Evolutionary conservation across 2,888 invertebrate genomes (phyloP).

Genomic region (Microplitis manilae): DNA sequence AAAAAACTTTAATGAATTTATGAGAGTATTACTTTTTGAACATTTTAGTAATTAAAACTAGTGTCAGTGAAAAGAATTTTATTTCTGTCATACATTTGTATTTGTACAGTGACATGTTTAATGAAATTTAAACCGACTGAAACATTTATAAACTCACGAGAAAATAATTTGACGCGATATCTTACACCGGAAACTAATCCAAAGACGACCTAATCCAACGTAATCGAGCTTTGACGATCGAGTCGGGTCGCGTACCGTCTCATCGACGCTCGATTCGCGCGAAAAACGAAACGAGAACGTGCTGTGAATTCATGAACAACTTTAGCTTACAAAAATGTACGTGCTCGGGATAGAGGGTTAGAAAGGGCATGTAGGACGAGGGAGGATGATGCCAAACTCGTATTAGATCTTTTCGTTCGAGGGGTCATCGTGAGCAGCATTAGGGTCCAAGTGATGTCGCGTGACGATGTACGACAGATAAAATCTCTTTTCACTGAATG

Average conservation of each 20-base stretch:
- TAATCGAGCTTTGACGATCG: constrained; percentile 44
- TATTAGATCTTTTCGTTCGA: constrained; percentile 11
- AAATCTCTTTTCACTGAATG: constrained; percentile 31
- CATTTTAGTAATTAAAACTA: no score
- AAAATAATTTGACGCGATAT: not conserved
- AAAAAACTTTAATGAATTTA: no score
- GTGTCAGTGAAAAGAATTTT: not conserved
- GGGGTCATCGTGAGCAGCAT: constrained; percentile 7
- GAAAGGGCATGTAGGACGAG: not conserved
- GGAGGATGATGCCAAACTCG: not conserved
- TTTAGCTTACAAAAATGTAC: constrained; percentile 33
- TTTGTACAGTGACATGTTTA: not conserved
- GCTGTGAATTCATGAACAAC: constrained; percentile 34
- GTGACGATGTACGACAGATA: constrained; percentile 38
- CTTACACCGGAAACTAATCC: constrained; percentile 33
- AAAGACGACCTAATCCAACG: constrained; percentile 45
- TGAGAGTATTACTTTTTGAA: no score
- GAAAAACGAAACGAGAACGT: constrained; percentile 40
- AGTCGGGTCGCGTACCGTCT: constrained; percentile 43
- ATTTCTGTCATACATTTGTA: not conserved
- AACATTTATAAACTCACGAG: constrained; percentile 24
- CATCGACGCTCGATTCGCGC: constrained; percentile 37
- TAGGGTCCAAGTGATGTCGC: constrained; percentile 29
- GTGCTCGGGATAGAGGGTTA: constrained; percentile 33
- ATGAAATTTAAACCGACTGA: not conserved